A percentile compares a stretch with the other conserved stretches of the same genome.
Evolutionary conservation across 2,113 vertebrate species (phyloP).

Genomic region (Rana temporaria): DNA sequence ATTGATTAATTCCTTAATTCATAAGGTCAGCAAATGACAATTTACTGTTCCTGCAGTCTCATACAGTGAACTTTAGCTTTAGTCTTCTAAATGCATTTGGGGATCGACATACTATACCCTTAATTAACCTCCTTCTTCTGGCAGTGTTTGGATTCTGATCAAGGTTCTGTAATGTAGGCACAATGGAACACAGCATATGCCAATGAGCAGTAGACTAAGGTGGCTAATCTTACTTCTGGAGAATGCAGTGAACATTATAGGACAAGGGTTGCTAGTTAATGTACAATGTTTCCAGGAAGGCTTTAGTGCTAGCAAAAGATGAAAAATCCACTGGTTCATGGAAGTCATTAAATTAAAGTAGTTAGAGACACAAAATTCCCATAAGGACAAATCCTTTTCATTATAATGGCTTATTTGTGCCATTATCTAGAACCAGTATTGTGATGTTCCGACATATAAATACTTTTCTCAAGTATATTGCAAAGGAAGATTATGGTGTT

Average conservation of each 20-base stretch:
- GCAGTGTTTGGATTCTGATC: not conserved
- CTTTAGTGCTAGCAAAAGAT: conserved; percentile 42
- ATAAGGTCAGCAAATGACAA: no score
- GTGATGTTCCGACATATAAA: conserved; percentile 35
- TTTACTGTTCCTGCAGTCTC: no score
- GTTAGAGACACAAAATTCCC: conserved; percentile 46
- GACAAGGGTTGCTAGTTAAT: conserved; percentile 39
- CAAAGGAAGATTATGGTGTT: conserved; percentile 4
- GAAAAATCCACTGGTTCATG: conserved; percentile 50
- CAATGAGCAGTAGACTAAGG: conserved; percentile 19
- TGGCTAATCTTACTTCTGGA: conserved; percentile 10
- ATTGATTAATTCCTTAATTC: no score
- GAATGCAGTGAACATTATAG: conserved; percentile 5
- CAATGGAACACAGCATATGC: not conserved
- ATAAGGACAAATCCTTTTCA: conserved; percentile 39
- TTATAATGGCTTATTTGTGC: conserved; percentile 50
- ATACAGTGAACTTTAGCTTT: no score
- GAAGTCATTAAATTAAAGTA: conserved; percentile 55
- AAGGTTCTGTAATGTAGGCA: not conserved
- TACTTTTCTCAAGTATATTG: conserved; percentile 23
- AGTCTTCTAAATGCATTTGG: no score
- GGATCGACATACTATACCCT: not conserved
- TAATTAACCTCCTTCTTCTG: not conserved
- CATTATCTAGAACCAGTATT: conserved; percentile 39
- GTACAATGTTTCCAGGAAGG: conserved; percentile 38